phyloP scores from a whole-genome alignment of 2,888 invertebrate genomes.

The Scaeva pyrastri region DNA sequence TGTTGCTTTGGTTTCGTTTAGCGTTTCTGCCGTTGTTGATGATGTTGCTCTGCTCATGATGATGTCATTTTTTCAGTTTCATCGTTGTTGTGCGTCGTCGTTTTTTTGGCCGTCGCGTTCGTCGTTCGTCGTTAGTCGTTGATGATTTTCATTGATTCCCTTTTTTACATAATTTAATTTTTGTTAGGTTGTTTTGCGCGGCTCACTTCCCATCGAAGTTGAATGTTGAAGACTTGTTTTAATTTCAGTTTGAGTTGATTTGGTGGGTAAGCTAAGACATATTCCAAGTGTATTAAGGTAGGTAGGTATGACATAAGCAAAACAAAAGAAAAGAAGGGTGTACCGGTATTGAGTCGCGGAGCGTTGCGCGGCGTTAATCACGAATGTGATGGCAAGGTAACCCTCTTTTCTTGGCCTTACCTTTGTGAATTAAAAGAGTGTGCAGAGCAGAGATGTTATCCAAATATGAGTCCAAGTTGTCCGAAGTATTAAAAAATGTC shows the following conservation, averaged over 20 bases:
- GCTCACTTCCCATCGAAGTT: constrained; percentile 63
- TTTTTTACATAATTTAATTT: constrained; percentile 59
- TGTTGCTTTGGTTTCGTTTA: constrained; percentile 51
- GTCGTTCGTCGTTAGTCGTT: background rate
- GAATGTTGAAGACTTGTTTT: constrained; percentile 66
- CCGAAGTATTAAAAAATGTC: background rate
- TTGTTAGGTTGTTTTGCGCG: constrained; percentile 65
- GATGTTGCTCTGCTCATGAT: constrained; percentile 64
- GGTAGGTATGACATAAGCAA: constrained; percentile 74
- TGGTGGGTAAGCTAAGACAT: constrained; percentile 14
- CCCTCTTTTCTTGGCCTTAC: constrained; percentile 46
- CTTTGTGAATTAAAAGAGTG: constrained; percentile 38
- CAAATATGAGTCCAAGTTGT: background rate
- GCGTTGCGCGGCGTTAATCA: background rate
- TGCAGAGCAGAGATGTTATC: constrained; percentile 5
- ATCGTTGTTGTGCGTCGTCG: constrained; percentile 10
- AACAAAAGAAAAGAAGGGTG: constrained; percentile 66
- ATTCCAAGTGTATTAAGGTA: constrained; percentile 31
- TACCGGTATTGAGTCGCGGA: background rate
- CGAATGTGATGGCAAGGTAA: constrained; percentile 43
- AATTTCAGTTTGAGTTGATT: constrained; percentile 16
- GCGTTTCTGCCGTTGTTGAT: constrained; percentile 29
- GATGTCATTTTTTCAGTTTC: constrained; percentile 67
- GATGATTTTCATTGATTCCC: constrained; percentile 75
- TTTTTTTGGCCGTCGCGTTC: too few species aligned